Conservation (phyloP, 2,113 vertebrate genomes). For the Centrocercus urophasianus region DNA sequence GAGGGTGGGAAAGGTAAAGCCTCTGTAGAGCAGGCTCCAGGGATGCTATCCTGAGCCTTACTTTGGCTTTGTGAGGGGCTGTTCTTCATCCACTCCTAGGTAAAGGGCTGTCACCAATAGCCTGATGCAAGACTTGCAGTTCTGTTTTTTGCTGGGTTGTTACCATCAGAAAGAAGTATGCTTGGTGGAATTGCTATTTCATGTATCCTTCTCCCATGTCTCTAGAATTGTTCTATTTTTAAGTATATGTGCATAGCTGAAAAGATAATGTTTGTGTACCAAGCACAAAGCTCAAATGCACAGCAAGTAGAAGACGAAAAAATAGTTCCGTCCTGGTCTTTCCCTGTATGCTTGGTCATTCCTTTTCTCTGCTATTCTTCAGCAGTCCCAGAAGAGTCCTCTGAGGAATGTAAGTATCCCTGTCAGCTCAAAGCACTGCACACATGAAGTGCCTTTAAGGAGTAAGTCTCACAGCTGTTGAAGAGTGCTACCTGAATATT, state of each 20-base stretch:
- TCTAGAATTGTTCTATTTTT: not conserved
- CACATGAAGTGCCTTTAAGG: not conserved
- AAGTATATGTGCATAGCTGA: not conserved
- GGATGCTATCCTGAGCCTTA: not conserved
- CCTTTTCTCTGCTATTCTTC: not conserved
- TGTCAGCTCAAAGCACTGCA: not conserved
- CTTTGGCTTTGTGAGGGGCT: not conserved
- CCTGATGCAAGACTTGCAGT: not conserved
- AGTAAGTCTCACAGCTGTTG: not conserved
- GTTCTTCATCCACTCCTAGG: not conserved
- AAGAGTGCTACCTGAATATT: not conserved
- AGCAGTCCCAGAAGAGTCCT: not conserved
- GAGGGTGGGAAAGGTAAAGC: not conserved
- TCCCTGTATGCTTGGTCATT: not conserved
- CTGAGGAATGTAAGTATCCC: not conserved
- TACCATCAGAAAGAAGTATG: not conserved
- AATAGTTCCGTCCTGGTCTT: not conserved
- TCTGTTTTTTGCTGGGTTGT: not conserved
- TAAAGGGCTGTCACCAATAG: not conserved
- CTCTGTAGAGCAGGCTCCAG: not conserved
- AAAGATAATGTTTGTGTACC: not conserved
- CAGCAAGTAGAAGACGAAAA: not conserved
- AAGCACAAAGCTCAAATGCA: not conserved
- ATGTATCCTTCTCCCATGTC: not conserved
- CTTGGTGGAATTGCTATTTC: not conserved